phyloP scores from a whole-genome alignment of 2,113 vertebrate species.

The Raphicerus campestris region DNA sequence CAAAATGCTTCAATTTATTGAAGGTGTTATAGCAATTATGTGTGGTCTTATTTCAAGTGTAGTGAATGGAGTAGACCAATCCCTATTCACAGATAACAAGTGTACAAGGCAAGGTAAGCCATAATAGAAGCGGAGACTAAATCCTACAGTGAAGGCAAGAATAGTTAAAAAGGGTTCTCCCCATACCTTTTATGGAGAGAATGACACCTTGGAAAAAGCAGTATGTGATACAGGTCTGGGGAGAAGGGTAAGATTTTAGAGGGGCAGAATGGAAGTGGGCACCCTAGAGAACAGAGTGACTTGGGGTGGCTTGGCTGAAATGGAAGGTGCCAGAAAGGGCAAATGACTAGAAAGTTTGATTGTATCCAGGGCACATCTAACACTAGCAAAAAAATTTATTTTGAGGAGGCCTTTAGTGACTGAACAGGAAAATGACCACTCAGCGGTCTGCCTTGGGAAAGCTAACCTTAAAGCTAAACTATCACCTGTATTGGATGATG shows the following conservation, averaged over 20 bases:
- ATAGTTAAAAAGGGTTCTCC: not conserved
- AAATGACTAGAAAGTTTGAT: not conserved
- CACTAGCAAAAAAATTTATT: not conserved
- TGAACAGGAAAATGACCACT: not conserved
- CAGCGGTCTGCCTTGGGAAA: not conserved
- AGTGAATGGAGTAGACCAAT: not conserved
- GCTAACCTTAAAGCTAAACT: not conserved
- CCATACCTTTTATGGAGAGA: not conserved
- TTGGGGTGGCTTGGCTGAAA: not conserved
- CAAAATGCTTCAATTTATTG: not conserved
- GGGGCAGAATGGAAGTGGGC: not conserved
- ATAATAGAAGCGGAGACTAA: not conserved
- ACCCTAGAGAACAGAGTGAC: not conserved
- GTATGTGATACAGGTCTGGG: not conserved
- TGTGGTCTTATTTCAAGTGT: not conserved
- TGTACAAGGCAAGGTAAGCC: not conserved
- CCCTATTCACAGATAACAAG: not conserved
- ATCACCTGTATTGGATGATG: not conserved
- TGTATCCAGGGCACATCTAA: not conserved
- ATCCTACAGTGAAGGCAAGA: not conserved
- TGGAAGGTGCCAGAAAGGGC: not conserved
- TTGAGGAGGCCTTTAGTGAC: not conserved
- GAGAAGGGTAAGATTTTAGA: not conserved
- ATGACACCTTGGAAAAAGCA: not conserved
- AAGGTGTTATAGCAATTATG: not conserved